phyloP scores from a whole-genome alignment of 2,113 vertebrate genomes.

The Pithys albifrons region DNA sequence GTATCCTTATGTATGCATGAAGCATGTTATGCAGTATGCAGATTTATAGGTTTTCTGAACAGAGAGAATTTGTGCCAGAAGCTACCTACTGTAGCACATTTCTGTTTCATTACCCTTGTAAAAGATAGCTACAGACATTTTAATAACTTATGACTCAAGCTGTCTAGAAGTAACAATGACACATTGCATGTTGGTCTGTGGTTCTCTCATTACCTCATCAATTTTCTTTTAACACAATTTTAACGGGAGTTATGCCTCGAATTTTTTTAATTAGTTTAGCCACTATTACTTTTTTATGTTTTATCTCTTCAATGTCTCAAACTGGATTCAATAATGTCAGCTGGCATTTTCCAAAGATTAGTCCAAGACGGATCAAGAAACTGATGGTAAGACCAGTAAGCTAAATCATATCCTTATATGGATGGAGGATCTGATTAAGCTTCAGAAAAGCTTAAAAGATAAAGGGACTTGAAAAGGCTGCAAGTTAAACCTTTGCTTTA shows the following conservation, averaged over 20 bases:
- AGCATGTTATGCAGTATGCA: not conserved
- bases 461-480: not conserved
- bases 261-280: not conserved
- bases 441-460: slow-evolving; percentile 17
- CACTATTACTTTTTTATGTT: not conserved
- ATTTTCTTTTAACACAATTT: not conserved
- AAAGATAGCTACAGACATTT: not conserved
- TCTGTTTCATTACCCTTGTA: slow-evolving; percentile 13
- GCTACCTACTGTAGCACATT: not conserved
- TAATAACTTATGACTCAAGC: not conserved
- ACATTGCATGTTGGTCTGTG: not conserved
- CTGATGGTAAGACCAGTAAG: not conserved
- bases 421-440: not conserved
- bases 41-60: slow-evolving; percentile 2
- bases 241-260: not conserved
- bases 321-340: not conserved
- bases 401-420: not conserved
- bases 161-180: not conserved
- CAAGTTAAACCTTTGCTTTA: not conserved
- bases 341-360: not conserved
- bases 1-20: not conserved
- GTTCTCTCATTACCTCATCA: not conserved
- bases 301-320: not conserved
- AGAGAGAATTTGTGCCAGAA: not conserved
- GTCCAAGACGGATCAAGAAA: not conserved